Evolutionary conservation across 2,113 vertebrate species (phyloP).

Genomic region (Leptocoma aspasia): DNA sequence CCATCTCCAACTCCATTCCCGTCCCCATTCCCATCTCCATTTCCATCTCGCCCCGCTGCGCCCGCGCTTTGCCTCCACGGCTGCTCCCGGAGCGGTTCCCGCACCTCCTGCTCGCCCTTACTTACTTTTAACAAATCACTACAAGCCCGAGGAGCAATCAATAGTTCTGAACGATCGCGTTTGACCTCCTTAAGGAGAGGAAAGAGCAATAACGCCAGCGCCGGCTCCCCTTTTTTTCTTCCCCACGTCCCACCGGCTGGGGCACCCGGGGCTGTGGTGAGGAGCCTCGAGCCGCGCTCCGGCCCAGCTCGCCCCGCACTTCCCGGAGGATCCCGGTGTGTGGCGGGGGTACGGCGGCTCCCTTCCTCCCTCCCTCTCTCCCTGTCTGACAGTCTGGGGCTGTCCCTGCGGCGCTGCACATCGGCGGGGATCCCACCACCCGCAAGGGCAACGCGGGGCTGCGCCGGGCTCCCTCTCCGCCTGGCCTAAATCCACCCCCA

Average conservation of each 20-base stretch:
- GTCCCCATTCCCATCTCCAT: not conserved
- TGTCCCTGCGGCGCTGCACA: not conserved
- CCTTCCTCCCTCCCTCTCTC: not conserved
- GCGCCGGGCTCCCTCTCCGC: not conserved
- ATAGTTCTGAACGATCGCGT: conserved; percentile 45
- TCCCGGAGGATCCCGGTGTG: not conserved
- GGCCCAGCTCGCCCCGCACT: not conserved
- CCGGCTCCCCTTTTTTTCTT: not conserved
- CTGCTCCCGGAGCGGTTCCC: not conserved
- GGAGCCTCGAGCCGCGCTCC: not conserved
- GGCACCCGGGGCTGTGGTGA: not conserved
- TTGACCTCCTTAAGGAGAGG: conserved; percentile 52
- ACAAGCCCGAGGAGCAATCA: conserved; percentile 35
- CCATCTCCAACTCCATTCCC: not conserved
- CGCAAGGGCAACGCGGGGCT: not conserved
- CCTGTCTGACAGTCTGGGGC: not conserved
- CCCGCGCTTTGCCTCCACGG: not conserved
- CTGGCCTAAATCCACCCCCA: no score
- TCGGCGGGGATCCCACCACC: not conserved
- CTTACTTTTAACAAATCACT: conserved; percentile 58
- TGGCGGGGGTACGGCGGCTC: not conserved
- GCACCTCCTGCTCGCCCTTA: conserved; percentile 36
- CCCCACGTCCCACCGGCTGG: not conserved
- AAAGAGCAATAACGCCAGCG: conserved; percentile 1
- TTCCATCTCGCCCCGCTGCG: not conserved